Conservation (phyloP, 2,113 vertebrate species). For the Barnardius zonarius region DNA sequence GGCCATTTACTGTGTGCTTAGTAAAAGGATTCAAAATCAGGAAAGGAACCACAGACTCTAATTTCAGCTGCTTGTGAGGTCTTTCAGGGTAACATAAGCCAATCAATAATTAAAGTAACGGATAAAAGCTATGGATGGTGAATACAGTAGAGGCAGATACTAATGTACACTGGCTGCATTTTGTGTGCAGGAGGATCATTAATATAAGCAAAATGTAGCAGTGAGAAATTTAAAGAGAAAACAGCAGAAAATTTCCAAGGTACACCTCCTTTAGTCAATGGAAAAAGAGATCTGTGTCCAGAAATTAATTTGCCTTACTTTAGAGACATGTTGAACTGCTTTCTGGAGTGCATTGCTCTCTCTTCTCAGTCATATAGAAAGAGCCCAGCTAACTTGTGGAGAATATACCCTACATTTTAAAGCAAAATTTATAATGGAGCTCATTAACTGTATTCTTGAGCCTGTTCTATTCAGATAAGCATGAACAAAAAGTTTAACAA, state of each 20-base stretch:
- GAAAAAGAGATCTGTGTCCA: background rate
- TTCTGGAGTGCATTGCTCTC: background rate
- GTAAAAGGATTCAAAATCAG: background rate
- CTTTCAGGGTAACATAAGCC: background rate
- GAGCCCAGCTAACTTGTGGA: background rate
- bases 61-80: background rate
- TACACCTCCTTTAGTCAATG: background rate
- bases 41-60: background rate
- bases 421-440: background rate
- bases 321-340: background rate
- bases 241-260: background rate
- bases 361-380: background rate
- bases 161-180: background rate
- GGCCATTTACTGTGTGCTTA: background rate
- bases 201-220: background rate
- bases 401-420: background rate
- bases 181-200: background rate
- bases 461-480: background rate
- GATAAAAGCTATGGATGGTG: background rate
- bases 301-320: background rate
- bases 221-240: background rate
- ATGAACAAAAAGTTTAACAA: background rate
- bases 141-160: background rate
- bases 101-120: conserved; percentile 11
- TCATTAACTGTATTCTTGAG: background rate